Evolutionary conservation across 2,888 invertebrate genomes (phyloP).

Genomic region (Lepidonotus clava): DNA sequence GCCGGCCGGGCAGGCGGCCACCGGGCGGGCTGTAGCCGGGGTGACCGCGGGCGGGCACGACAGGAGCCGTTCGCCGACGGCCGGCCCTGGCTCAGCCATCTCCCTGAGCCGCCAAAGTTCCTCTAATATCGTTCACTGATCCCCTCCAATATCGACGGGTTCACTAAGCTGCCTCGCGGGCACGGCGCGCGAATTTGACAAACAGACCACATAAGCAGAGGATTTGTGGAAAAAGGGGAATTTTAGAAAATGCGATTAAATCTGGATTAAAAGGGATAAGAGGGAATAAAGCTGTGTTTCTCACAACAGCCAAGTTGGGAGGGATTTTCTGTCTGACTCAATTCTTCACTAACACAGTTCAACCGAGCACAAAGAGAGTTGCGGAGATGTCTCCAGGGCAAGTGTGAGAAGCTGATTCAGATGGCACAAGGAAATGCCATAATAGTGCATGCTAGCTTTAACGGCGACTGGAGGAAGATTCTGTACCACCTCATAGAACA

Average conservation of each 20-base stretch:
- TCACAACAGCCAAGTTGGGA: slow-evolving; percentile 43
- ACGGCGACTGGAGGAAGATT: no score
- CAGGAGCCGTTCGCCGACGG: neutral
- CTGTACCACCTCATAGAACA: no score
- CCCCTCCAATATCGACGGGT: slow-evolving; percentile 49
- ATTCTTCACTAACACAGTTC: slow-evolving; percentile 46
- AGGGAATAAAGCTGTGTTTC: slow-evolving; percentile 48
- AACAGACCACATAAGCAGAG: slow-evolving; percentile 51
- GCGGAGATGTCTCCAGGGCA: slow-evolving; percentile 8
- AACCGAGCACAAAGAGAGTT: slow-evolving; percentile 37
- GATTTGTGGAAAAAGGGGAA: slow-evolving; percentile 49
- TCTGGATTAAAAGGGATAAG: slow-evolving; percentile 52
- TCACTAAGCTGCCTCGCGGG: slow-evolving; percentile 24
- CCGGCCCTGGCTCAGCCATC: slow-evolving; percentile 21
- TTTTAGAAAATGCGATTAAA: slow-evolving; percentile 54
- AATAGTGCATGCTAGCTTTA: no score
- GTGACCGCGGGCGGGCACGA: slow-evolving; percentile 17
- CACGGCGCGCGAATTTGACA: slow-evolving; percentile 40
- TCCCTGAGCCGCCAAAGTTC: slow-evolving; percentile 18
- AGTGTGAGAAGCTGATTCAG: neutral
- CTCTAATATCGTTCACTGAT: slow-evolving; percentile 48
- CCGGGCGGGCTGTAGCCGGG: neutral
- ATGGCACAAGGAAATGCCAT: slow-evolving; percentile 19
- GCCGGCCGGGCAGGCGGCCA: neutral
- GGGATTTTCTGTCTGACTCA: slow-evolving; percentile 47